A percentile compares a stretch with the other conserved stretches of the same genome.
phyloP scores from a whole-genome alignment of 2,888 invertebrate species.

The Hyles lineata region DNA sequence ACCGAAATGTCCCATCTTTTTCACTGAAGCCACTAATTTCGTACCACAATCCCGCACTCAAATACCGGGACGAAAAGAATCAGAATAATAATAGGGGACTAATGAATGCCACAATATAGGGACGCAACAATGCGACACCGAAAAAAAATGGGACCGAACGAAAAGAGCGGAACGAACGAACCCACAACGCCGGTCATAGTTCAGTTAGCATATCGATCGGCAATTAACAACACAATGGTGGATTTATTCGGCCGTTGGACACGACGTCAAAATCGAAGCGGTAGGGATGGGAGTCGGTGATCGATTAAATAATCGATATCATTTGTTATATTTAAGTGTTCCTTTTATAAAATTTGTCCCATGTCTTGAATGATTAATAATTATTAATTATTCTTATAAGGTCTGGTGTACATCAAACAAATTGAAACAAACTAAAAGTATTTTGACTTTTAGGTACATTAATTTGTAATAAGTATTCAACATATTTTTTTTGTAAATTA shows the following conservation, averaged over 20 bases:
- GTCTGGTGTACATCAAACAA: too few relatives aligned
- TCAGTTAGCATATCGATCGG: constrained; percentile 65
- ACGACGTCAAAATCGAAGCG: constrained; percentile 44
- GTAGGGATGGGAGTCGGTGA: constrained; percentile 37
- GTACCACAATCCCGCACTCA: constrained; percentile 7
- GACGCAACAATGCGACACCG: constrained; percentile 34
- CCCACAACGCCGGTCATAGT: constrained; percentile 46
- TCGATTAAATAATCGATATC: background rate
- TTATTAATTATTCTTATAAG: too few relatives aligned
- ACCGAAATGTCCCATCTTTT: too few relatives aligned
- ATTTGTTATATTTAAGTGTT: background rate
- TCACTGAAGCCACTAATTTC: background rate
- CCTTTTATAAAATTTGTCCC: too few relatives aligned
- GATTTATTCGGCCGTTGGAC: constrained; percentile 44
- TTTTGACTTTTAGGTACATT: too few relatives aligned
- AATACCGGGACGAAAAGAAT: constrained; percentile 32
- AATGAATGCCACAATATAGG: constrained; percentile 43
- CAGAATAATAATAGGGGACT: constrained; percentile 42
- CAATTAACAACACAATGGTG: constrained; percentile 65
- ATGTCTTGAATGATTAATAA: too few relatives aligned
- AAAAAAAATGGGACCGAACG: constrained; percentile 38
- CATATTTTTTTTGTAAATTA: too few relatives aligned
- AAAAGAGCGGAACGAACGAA: constrained; percentile 30
- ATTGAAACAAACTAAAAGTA: too few relatives aligned
- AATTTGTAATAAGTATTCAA: too few relatives aligned